Percentiles rank a stretch among this genome's conserved stretches.
These are phyloP conservation scores for Etia nguti DNA, from an alignment of 2,113 vertebrate genomes.

Conservation along the genomic window DNA sequence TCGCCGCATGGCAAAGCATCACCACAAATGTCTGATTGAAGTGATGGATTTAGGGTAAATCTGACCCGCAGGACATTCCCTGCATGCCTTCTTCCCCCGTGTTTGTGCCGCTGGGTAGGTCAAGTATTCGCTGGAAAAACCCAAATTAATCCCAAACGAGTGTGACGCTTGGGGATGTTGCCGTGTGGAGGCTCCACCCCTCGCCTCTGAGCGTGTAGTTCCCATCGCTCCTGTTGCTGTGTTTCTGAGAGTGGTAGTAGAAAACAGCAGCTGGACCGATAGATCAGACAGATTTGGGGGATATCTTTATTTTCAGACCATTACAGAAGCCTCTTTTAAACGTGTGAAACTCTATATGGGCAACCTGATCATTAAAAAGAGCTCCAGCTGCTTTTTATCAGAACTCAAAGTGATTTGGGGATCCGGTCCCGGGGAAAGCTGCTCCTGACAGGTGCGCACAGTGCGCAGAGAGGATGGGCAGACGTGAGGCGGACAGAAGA, in stretches of 20 bases:
- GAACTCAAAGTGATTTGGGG: not conserved
- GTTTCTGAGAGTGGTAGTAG: not conserved
- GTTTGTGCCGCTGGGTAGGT: not conserved
- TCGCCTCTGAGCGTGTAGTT: conserved; percentile 8
- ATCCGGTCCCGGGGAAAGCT: not conserved
- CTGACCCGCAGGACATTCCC: conserved; percentile 24
- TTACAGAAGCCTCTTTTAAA: not conserved
- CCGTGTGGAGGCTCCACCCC: conserved; percentile 42
- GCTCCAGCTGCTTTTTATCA: not conserved
- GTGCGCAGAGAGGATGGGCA: conserved; percentile 56
- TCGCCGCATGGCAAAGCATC: not conserved
- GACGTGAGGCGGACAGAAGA: conserved; percentile 53
- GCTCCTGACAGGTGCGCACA: conserved; percentile 32
- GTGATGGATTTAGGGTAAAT: not conserved
- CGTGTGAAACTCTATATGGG: not conserved
- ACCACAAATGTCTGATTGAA: conserved; percentile 9
- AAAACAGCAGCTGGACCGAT: not conserved
- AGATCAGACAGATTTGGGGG: not conserved
- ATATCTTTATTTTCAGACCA: not conserved
- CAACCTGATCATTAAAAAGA: not conserved
- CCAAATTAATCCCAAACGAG: not conserved
- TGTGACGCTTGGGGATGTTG: conserved; percentile 22
- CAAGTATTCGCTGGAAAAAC: not conserved
- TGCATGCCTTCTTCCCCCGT: not conserved
- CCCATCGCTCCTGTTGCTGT: conserved; percentile 21